Conservation (phyloP, 30 jellyfish, hydroid and myxozoan genomes). For the Aurelia sp. region DNA sequence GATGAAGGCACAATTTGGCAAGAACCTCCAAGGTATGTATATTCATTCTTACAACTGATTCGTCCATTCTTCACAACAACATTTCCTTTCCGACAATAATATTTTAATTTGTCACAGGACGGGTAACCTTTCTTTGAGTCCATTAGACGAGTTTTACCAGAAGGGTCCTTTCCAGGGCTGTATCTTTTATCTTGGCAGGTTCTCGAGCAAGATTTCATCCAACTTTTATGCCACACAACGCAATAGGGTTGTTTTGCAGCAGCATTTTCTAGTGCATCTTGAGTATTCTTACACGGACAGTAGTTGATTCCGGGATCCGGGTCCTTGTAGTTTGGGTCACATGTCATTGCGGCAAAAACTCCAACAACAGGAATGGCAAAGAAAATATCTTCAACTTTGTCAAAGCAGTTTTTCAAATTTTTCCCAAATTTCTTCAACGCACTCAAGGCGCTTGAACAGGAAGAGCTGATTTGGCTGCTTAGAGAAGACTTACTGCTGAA, state of each 20-base stretch:
- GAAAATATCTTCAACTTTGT: constrained; percentile 1
- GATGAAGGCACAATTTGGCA: background rate
- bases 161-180: constrained; percentile 16
- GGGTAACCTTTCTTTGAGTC: constrained; percentile 3
- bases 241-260: constrained; percentile 14
- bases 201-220: constrained; percentile 5
- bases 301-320: constrained; percentile 25
- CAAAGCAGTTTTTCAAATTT: constrained; percentile 3
- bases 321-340: constrained; percentile 18
- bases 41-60: background rate
- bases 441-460: no score
- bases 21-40: constrained; percentile 14
- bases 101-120: constrained; percentile 14
- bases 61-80: constrained; percentile 26
- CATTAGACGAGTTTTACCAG: constrained; percentile 9
- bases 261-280: background rate
- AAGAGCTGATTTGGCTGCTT: background rate
- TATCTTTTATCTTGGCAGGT: constrained; percentile 17
- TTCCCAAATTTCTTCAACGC: no score
- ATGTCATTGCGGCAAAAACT: constrained; percentile 16
- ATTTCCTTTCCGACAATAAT: constrained; percentile 2
- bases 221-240: constrained; percentile 21
- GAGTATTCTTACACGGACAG: constrained; percentile 9
- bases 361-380: constrained; percentile 25
- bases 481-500: background rate